These are phyloP conservation scores for Dreissena polymorpha DNA, from an alignment of 1,140 invertebrate genomes.

Conservation along the genomic window DNA sequence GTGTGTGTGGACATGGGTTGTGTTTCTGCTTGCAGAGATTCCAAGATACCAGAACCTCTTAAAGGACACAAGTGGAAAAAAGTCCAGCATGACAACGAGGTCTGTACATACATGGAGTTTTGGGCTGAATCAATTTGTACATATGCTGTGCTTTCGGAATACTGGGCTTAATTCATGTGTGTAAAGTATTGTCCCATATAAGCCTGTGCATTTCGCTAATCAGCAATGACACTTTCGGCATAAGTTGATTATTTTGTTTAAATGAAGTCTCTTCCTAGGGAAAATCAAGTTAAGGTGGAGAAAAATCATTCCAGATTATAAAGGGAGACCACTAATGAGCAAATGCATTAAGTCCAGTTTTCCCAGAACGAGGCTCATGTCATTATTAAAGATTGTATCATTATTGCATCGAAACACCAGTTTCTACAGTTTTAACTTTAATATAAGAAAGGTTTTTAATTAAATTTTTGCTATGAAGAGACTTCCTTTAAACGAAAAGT, in stretches of 20 bases:
- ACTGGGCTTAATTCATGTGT: not conserved
- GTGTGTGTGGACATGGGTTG: too few relatives aligned
- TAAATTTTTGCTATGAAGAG: too few relatives aligned
- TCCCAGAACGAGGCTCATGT: not conserved
- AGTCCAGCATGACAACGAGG: constrained; percentile 96
- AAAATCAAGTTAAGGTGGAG: not conserved
- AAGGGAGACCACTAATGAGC: not conserved
- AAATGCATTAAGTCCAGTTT: not conserved
- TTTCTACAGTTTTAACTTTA: too few relatives aligned
- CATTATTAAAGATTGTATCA: too few relatives aligned
- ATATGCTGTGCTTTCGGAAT: too few relatives aligned
- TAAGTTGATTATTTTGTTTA: not conserved
- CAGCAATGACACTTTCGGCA: not conserved
- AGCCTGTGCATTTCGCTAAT: not conserved
- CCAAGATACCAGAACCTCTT: constrained; percentile 92
- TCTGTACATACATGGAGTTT: constrained; percentile 77
- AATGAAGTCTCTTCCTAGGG: not conserved
- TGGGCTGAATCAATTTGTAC: too few relatives aligned
- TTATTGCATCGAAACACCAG: too few relatives aligned
- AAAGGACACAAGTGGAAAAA: constrained; percentile 97
- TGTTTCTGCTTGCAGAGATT: constrained; percentile 81
- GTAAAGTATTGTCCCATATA: not conserved
- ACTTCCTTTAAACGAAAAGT: too few relatives aligned
- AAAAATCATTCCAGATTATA: not conserved
- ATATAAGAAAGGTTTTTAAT: too few relatives aligned